Evolutionary conservation across 2,797 vertebrate genomes (phyloP), one percentile per base, ranked within the genome.

Genomic region (Peromyscus nudipes): DNA sequence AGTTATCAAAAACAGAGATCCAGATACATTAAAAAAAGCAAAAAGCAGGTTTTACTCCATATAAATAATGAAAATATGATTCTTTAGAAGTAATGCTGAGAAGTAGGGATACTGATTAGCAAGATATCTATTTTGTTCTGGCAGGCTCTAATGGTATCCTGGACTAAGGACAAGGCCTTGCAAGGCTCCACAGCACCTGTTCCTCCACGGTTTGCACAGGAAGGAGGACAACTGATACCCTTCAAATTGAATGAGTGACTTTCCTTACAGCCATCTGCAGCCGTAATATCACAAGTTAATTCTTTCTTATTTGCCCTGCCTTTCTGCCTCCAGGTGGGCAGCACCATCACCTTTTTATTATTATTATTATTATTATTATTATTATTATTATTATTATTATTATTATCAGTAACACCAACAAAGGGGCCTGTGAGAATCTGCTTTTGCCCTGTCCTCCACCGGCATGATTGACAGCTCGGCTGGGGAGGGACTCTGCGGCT

Each of bases 401-500:
- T 34, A n/a, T 64, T 62, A 62, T 27, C 40, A 87, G 57, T 9
- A 67, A 31, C 60, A 23, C 31, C 60, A 67, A 84, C 79, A 73
- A 76, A 81, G 69, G 62, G 37, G 40, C 88, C 34, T 1, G 0
- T 13, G 71, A 69, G 86, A 82, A 49, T 80, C 37, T 83, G 77
- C 31, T 4, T 91, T 71, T 92, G 55, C 31, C 37, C 52, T 0
- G 1, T 11, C 71, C 65, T 73, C 81, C 89, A 89, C 64, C 95
- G 80, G 91, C 25, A 83, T 97, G 98, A 97, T 94, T 97, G 98
- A 98, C 96, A 89, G 97, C 67, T 97, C 96, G 85, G 96, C 69
- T 52, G 95, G 75, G 52, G 84, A 96, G 21, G 67, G 95, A 82
- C 21, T 97, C 93, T 90, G 97, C 91, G 96, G 91, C 95, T 65